Conservation (phyloP, 2,888 invertebrate genomes). For the Trissoscelio sp. region DNA sequence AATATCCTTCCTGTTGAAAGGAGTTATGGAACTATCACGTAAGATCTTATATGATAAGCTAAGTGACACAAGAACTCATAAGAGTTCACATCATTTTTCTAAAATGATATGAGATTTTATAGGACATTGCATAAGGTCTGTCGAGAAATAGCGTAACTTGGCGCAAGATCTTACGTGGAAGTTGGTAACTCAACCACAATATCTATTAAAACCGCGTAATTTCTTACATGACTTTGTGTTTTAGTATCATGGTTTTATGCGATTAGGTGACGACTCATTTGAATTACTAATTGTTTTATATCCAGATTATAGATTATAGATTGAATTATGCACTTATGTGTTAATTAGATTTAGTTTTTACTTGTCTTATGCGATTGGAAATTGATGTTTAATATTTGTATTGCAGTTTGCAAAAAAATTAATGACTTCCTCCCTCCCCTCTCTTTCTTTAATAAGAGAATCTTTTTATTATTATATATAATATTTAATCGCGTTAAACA, state of each 20-base stretch:
- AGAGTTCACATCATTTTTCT: constrained; percentile 30
- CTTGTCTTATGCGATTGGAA: no score
- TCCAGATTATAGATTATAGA: no score
- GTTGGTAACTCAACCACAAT: constrained; percentile 1
- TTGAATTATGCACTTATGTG: no score
- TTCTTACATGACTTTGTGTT: constrained; percentile 21
- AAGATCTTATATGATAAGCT: constrained; percentile 31
- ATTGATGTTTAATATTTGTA: no score
- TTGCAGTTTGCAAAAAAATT: no score
- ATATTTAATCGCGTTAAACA: no score
- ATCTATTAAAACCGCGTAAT: constrained; percentile 4
- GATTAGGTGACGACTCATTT: not conserved
- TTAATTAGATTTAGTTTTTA: no score
- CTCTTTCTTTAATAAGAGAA: no score
- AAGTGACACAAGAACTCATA: constrained; percentile 27
- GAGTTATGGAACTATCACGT: constrained; percentile 29
- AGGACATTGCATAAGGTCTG: constrained; percentile 24
- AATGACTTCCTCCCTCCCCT: no score
- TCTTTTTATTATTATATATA: no score
- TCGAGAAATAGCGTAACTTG: constrained; percentile 17
- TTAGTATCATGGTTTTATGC: not conserved
- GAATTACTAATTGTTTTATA: no score
- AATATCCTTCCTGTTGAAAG: constrained; percentile 21
- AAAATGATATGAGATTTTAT: constrained; percentile 44
- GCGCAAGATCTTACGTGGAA: constrained; percentile 23